phyloP scores from a whole-genome alignment of 2,888 invertebrate species.

The Antitype chi region DNA sequence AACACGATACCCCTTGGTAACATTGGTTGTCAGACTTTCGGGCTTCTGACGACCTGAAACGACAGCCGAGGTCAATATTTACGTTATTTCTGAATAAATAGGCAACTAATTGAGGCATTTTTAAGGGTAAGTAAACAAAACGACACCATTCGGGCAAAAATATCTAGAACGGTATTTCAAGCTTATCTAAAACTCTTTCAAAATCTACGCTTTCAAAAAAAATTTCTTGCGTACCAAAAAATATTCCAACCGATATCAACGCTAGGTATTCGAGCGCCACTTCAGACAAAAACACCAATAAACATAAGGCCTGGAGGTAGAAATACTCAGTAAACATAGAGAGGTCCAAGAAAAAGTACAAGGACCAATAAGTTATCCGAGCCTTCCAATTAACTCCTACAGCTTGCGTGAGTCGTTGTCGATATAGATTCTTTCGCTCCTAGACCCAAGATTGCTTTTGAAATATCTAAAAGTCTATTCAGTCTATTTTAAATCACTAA shows the following conservation, averaged over 20 bases:
- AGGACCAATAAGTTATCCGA: slow-evolving; percentile 57
- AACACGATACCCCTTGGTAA: too few relatives aligned
- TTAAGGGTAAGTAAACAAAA: neutral
- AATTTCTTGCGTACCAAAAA: neutral
- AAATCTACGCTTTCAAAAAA: neutral
- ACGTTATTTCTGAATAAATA: neutral
- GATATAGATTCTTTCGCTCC: slow-evolving; percentile 33
- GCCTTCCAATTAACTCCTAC: slow-evolving; percentile 57
- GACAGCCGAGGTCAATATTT: neutral
- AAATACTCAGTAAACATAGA: slow-evolving; percentile 34
- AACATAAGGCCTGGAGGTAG: slow-evolving; percentile 9
- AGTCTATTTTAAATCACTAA: too few relatives aligned
- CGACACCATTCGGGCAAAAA: neutral
- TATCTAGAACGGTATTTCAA: neutral
- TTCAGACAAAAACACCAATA: slow-evolving; percentile 18
- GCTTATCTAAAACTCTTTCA: neutral
- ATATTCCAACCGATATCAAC: neutral
- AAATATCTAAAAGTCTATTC: slow-evolving; percentile 42
- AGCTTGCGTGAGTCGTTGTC: slow-evolving; percentile 42
- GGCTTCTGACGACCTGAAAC: too few relatives aligned
- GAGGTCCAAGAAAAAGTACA: slow-evolving; percentile 18
- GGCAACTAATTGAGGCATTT: neutral
- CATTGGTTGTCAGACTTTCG: too few relatives aligned
- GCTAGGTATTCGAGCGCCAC: neutral
- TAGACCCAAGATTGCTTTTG: slow-evolving; percentile 26